phyloP scores from a whole-genome alignment of 2,113 vertebrate species.

The Daphoenositta chrysoptera region DNA sequence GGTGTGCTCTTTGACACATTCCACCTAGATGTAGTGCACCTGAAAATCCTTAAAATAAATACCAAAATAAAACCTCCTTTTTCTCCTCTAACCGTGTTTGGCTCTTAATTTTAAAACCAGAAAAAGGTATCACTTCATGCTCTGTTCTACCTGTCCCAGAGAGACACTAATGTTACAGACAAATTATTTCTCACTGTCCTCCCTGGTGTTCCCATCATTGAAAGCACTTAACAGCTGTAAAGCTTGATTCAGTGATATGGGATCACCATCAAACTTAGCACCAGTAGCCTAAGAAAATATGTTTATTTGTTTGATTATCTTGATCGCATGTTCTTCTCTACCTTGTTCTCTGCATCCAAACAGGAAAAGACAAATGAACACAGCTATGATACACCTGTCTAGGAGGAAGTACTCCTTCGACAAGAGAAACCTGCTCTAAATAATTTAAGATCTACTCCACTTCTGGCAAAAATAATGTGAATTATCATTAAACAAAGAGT shows the following conservation, averaged over 20 bases:
- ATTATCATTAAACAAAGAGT: neutral
- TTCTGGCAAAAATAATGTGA: neutral
- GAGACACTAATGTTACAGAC: neutral
- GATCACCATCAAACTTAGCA: neutral
- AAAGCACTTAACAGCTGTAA: neutral
- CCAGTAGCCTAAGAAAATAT: neutral
- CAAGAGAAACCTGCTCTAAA: neutral
- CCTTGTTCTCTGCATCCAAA: neutral
- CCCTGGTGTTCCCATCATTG: neutral
- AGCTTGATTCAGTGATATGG: neutral
- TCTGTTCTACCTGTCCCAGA: neutral
- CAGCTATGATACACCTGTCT: neutral
- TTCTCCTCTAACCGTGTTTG: too few relatives aligned
- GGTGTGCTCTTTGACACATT: too few relatives aligned
- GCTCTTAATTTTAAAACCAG: too few relatives aligned
- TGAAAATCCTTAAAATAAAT: too few relatives aligned
- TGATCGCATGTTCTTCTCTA: neutral
- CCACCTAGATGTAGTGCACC: too few relatives aligned
- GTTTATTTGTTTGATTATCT: neutral
- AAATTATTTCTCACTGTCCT: neutral
- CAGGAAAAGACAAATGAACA: neutral
- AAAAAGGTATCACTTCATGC: too few relatives aligned
- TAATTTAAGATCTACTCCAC: neutral
- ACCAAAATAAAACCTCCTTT: too few relatives aligned
- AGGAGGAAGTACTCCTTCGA: neutral